phyloP scores from a whole-genome alignment of 2,797 vertebrate genomes.

The Saxicola maurus region DNA sequence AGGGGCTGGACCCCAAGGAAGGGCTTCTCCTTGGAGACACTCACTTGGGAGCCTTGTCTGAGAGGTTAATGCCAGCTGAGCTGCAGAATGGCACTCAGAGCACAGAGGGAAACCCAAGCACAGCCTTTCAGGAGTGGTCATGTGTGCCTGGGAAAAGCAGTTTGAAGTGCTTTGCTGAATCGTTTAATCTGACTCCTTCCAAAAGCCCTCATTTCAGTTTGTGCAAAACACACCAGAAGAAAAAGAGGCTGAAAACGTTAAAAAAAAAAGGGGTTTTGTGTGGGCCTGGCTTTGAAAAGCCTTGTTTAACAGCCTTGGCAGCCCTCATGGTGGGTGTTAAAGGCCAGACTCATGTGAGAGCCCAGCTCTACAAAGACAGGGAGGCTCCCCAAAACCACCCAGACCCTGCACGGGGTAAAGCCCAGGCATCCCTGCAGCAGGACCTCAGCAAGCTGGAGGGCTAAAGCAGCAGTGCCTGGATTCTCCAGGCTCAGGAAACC shows the following conservation, averaged over 20 bases:
- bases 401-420: rapidly evolving
- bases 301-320: neutral
- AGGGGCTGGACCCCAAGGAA: neutral
- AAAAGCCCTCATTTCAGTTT: constrained; percentile 19
- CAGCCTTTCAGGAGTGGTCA: neutral
- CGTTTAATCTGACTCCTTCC: neutral
- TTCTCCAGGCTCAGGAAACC: neutral
- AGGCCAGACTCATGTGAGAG: neutral
- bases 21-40: neutral
- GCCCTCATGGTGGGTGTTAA: neutral
- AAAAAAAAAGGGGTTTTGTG: neutral
- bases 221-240: neutral
- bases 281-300: neutral
- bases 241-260: neutral
- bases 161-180: constrained; percentile 34
- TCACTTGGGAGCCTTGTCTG: neutral
- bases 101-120: neutral
- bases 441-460: neutral
- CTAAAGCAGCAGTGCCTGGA: neutral
- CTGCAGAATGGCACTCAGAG: neutral
- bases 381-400: neutral
- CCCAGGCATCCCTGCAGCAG: rapidly evolving
- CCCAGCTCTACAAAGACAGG: neutral
- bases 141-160: neutral
- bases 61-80: neutral